Conservation (phyloP, 2,113 vertebrate species). For the Archocentrus centrarchus region DNA sequence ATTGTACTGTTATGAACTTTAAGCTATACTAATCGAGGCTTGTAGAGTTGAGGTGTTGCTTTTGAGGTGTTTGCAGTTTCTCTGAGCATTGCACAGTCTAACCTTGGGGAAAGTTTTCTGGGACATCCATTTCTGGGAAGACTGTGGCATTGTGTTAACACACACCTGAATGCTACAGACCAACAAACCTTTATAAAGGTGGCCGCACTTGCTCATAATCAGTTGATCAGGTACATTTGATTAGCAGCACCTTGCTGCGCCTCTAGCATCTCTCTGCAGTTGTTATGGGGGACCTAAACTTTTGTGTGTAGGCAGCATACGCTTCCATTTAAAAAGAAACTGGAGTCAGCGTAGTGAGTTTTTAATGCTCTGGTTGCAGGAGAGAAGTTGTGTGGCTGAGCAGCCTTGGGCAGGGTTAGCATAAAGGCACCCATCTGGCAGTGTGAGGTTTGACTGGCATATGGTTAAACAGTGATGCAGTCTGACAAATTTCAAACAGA, state of each 20-base stretch:
- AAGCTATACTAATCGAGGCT: too few relatives aligned
- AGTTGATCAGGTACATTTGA: background rate
- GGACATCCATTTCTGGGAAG: background rate
- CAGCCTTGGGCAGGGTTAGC: constrained; percentile 86
- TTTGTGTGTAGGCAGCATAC: constrained; percentile 82
- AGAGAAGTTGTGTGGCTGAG: constrained; percentile 79
- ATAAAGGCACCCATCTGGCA: constrained; percentile 89
- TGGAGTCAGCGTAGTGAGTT: constrained; percentile 74
- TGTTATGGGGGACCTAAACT: constrained; percentile 78
- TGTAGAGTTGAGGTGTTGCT: too few relatives aligned
- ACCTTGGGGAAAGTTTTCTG: background rate
- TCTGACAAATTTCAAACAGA: constrained; percentile 94
- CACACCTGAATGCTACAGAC: background rate
- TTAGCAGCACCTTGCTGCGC: background rate
- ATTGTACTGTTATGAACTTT: too few relatives aligned
- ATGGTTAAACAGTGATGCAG: constrained; percentile 93
- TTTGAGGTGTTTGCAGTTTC: too few relatives aligned
- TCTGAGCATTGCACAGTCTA: background rate
- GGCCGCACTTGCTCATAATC: background rate
- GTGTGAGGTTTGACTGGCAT: constrained; percentile 86
- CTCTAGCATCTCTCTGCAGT: constrained; percentile 73
- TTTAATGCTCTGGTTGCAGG: constrained; percentile 67
- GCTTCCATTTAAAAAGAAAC: constrained; percentile 83
- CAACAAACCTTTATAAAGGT: background rate
- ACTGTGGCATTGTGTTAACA: background rate